Conservation (phyloP, 2,113 vertebrate species). For the Numida meleagris region DNA sequence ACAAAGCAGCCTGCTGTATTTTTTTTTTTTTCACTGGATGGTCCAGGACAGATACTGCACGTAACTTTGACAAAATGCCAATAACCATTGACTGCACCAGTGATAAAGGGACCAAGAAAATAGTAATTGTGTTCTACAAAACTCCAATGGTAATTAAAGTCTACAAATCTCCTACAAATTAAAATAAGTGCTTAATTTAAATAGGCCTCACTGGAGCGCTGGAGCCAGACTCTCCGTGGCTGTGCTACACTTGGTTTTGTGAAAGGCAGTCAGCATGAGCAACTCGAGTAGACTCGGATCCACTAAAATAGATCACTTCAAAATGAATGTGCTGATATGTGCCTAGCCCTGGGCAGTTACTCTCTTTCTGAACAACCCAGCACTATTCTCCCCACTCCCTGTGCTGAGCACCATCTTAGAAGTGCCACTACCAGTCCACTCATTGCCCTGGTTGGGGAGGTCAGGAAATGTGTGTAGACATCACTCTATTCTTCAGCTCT, state of each 20-base stretch:
- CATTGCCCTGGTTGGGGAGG: background rate
- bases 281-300: background rate
- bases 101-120: background rate
- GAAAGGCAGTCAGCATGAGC: background rate
- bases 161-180: background rate
- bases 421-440: background rate
- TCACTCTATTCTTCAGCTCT: background rate
- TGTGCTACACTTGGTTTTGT: background rate
- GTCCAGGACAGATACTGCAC: background rate
- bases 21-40: background rate
- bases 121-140: background rate
- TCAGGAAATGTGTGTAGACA: background rate
- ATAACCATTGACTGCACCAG: background rate
- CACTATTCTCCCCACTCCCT: background rate
- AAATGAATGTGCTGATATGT: background rate
- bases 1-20: background rate
- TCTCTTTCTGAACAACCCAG: background rate
- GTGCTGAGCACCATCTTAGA: background rate
- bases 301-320: too few relatives aligned
- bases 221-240: background rate
- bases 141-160: background rate
- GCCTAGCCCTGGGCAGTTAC: background rate
- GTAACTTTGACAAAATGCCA: background rate
- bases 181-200: background rate
- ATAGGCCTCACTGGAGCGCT: accelerated